Evolutionary conservation across 2,888 invertebrate genomes (phyloP).

Genomic region (Poecilus cupreus): DNA sequence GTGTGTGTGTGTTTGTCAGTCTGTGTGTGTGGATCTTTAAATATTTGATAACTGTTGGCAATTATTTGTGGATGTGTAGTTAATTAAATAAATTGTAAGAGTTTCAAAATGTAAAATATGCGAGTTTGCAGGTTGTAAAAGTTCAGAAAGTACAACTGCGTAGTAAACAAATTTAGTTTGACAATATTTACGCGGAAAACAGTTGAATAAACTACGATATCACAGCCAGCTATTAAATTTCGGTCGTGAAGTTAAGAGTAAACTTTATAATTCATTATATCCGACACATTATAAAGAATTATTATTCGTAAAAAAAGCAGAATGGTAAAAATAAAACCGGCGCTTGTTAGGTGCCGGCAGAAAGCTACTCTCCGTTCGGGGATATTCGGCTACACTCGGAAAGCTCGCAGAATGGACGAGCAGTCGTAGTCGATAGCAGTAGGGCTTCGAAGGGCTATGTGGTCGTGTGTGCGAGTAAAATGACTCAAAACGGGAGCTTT

Average conservation of each 20-base stretch:
- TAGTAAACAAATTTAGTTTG: not conserved
- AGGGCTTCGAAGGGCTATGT: conserved; percentile 33
- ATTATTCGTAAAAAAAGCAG: conserved; percentile 21
- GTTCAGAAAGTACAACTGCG: no score
- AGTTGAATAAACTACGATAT: not conserved
- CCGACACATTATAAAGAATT: conserved; percentile 44
- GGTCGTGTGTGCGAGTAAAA: conserved; percentile 35
- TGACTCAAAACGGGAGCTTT: conserved; percentile 39
- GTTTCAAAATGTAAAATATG: no score
- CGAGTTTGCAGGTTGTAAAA: not conserved
- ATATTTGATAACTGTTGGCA: no score
- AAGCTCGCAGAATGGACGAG: conserved; percentile 39
- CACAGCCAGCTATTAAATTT: not conserved
- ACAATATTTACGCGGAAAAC: not conserved
- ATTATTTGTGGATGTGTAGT: no score
- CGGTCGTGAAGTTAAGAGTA: not conserved
- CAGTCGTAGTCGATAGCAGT: conserved; percentile 53
- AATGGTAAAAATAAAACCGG: conserved; percentile 47
- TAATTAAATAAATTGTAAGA: no score
- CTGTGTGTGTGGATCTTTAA: no score
- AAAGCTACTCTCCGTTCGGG: conserved; percentile 37
- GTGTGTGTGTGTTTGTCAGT: no score
- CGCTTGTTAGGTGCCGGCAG: conserved; percentile 34
- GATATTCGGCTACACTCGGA: conserved; percentile 9
- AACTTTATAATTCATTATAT: conserved; percentile 31